Conservation (phyloP, 2,113 vertebrate species). For the Misgurnus anguillicaudatus region DNA sequence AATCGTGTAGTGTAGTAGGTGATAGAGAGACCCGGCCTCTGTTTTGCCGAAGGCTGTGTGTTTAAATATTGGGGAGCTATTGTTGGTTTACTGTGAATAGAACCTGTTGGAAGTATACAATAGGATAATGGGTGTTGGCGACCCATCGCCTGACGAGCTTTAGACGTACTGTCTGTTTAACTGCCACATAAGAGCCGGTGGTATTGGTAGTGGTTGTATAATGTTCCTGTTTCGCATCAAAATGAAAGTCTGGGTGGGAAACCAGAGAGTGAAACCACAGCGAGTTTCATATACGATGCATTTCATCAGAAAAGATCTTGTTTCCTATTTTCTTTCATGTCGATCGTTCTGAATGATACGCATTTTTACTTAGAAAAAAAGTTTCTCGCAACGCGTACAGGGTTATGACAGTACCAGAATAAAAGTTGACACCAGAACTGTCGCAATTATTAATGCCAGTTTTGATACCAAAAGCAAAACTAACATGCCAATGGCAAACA, state of each 20-base stretch:
- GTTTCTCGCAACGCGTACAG: background rate
- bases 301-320: constrained; percentile 23
- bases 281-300: constrained; percentile 36
- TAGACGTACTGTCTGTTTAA: constrained; percentile 24
- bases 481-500: too few species aligned
- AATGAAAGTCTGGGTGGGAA: constrained; percentile 55
- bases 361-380: background rate
- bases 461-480: too few species aligned
- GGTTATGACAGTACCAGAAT: too few species aligned
- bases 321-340: constrained; percentile 19
- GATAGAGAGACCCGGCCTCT: background rate
- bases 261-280: constrained; percentile 55
- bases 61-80: constrained; percentile 27
- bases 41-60: constrained; percentile 8
- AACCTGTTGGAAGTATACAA: constrained; percentile 20
- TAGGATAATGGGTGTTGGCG: constrained; percentile 18
- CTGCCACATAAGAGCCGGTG: constrained; percentile 6
- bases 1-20: constrained; percentile 8
- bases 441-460: too few species aligned
- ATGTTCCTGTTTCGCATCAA: constrained; percentile 52
- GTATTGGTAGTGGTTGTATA: constrained; percentile 38
- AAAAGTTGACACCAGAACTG: too few species aligned
- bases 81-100: constrained; percentile 6
- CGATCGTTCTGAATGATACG: background rate
- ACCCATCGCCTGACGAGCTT: constrained; percentile 20